These are phyloP conservation scores for Rosalia funebris DNA, from an alignment of 2,888 invertebrate genomes.

Conservation along the genomic window DNA sequence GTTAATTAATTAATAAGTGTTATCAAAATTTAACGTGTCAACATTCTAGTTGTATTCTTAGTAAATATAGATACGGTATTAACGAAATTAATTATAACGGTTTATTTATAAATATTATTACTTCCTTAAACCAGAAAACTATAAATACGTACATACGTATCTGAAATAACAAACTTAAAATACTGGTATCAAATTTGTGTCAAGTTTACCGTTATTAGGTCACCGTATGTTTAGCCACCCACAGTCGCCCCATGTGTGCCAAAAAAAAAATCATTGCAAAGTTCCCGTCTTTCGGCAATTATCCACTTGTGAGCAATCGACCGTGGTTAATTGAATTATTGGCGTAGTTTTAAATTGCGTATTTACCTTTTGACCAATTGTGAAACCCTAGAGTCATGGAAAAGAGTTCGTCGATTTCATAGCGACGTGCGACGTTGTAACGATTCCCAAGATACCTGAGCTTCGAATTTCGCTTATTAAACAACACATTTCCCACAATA, in stretches of 20 bases:
- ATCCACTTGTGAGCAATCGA: background rate
- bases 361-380: background rate
- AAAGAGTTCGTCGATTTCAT: background rate
- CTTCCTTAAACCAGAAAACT: too few relatives aligned
- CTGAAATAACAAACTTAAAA: too few relatives aligned
- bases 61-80: too few relatives aligned
- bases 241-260: background rate
- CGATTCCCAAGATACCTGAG: too few relatives aligned
- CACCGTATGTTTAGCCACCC: background rate
- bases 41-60: too few relatives aligned
- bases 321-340: background rate
- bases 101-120: too few relatives aligned
- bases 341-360: background rate
- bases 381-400: background rate
- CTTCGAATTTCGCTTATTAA: too few relatives aligned
- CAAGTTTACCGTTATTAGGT: background rate
- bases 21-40: too few relatives aligned
- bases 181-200: background rate
- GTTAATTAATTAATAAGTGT: too few relatives aligned
- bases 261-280: background rate
- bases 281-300: background rate
- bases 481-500: too few relatives aligned
- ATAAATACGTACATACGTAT: background rate
- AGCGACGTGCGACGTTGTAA: background rate
- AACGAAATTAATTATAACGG: too few relatives aligned